Evolutionary conservation across 2,113 vertebrate genomes (phyloP).

Genomic region (Sciurus niger): DNA sequence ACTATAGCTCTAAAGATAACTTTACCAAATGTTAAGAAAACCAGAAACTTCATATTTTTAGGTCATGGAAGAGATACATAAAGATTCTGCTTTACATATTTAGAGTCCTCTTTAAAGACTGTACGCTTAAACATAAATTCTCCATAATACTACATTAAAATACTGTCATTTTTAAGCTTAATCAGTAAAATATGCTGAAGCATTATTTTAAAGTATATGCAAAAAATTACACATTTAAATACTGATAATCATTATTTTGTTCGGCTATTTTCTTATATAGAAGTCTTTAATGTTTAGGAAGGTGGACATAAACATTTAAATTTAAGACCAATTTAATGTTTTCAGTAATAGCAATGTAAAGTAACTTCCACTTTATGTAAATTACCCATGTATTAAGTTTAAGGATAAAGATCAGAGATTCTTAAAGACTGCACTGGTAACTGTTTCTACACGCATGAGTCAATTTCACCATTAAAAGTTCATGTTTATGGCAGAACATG

Average conservation of each 20-base stretch:
- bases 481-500: neutral
- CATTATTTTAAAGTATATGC: neutral
- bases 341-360: slow-evolving; percentile 46
- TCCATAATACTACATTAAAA: neutral
- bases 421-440: neutral
- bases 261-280: neutral
- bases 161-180: neutral
- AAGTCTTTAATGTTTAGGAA: neutral
- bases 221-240: neutral
- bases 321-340: neutral
- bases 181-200: neutral
- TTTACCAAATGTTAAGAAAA: neutral
- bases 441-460: neutral
- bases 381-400: neutral
- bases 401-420: neutral
- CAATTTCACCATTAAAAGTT: neutral
- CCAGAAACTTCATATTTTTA: neutral
- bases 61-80: neutral
- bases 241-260: neutral
- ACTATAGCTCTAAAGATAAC: accelerated
- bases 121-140: slow-evolving; percentile 1
- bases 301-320: neutral
- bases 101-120: neutral
- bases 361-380: neutral
- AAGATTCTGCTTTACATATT: neutral